Conservation (phyloP, 2,797 vertebrate genomes). For the Catostomus latipinnis region DNA sequence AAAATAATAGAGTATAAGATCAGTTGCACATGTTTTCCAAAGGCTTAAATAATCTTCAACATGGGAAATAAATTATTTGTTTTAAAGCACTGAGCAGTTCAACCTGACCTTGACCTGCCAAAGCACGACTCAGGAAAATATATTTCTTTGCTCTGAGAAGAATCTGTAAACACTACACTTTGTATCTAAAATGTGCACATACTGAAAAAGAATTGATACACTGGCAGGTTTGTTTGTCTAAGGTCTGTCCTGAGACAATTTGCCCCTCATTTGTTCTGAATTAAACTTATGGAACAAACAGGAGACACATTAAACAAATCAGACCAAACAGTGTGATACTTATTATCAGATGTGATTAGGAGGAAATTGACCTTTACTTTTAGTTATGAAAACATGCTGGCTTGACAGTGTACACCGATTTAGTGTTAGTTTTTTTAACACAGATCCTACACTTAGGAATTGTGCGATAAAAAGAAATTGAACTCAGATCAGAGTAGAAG, state of each 20-base stretch:
- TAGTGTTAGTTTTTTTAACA: not conserved
- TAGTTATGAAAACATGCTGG: conserved; percentile 42
- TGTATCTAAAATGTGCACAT: conserved; percentile 34
- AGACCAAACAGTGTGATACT: conserved; percentile 29
- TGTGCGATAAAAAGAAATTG: not conserved
- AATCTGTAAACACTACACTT: conserved; percentile 49
- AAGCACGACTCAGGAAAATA: conserved; percentile 54
- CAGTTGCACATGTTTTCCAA: conserved; percentile 3
- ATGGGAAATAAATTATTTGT: conserved; percentile 27
- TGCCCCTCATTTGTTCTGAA: conserved; percentile 37
- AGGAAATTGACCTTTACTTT: conserved; percentile 5
- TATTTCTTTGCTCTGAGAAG: conserved; percentile 37
- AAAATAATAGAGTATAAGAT: not conserved
- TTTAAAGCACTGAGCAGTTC: conserved; percentile 57
- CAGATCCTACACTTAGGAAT: conserved; percentile 12
- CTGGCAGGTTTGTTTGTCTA: conserved; percentile 30
- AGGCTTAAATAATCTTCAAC: not conserved
- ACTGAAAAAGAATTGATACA: conserved; percentile 17
- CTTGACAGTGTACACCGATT: conserved; percentile 4
- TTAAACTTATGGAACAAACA: conserved; percentile 26
- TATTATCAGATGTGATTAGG: conserved; percentile 38
- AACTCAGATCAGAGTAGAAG: conserved; percentile 22
- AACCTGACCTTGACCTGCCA: conserved; percentile 59
- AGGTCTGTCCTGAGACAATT: conserved; percentile 15
- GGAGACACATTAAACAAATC: conserved; percentile 12